phyloP scores from a whole-genome alignment of 92 coral and sea anemone genomes.

The Diadumene lineata region DNA sequence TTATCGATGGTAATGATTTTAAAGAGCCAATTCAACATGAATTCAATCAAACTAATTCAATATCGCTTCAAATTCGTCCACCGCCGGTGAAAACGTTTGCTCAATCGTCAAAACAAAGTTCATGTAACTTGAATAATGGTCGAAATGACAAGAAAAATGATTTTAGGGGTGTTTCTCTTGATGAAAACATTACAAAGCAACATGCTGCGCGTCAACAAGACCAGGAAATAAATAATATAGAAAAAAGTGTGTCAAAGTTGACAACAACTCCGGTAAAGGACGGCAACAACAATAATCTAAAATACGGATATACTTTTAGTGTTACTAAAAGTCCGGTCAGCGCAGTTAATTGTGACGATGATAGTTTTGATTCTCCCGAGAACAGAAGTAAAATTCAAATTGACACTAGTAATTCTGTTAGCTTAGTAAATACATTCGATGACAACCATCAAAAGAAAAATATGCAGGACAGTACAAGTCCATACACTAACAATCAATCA shows the following conservation, averaged over 20 bases:
- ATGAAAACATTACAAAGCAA: background rate
- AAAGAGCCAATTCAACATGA: slow-evolving; percentile 9
- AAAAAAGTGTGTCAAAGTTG: slow-evolving; percentile 11
- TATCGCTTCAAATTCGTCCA: slow-evolving; percentile 26
- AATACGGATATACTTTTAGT: slow-evolving; percentile 37
- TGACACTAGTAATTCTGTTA: slow-evolving; percentile 1
- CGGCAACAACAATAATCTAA: background rate
- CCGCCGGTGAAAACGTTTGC: background rate
- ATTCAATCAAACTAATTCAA: slow-evolving; percentile 9
- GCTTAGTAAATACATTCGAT: slow-evolving; percentile 30
- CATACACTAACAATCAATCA: background rate
- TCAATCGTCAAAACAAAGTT: slow-evolving; percentile 1
- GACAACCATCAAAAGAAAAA: slow-evolving; percentile 7
- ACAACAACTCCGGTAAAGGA: background rate
- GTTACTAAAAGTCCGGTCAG: slow-evolving; percentile 11
- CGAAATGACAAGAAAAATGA: slow-evolving; percentile 19
- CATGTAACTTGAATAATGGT: slow-evolving; percentile 13
- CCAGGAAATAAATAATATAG: background rate
- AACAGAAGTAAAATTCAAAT: slow-evolving; percentile 9
- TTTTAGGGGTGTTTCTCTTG: background rate
- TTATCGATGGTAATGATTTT: slow-evolving; percentile 4
- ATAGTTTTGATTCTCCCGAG: background rate
- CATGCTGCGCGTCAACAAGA: background rate
- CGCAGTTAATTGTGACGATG: background rate
- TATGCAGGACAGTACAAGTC: background rate